A percentile compares a stretch with the other conserved stretches of the same genome.
phyloP scores from a whole-genome alignment of 2,888 invertebrate species.

The Teleogryllus oceanicus region DNA sequence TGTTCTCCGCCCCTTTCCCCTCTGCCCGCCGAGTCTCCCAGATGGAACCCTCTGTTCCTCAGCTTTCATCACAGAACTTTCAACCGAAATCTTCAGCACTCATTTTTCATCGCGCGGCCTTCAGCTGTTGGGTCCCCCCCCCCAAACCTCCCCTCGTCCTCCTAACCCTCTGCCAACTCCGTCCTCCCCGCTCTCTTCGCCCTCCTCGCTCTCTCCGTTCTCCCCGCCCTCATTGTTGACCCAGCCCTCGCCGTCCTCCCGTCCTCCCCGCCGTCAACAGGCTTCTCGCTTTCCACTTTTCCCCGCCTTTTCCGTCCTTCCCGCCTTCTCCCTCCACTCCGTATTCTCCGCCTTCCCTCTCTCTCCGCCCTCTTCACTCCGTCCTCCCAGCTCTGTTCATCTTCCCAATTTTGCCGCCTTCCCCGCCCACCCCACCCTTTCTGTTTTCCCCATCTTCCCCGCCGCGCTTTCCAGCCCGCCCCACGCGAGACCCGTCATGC shows the following conservation, averaged over 20 bases:
- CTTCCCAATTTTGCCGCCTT: background rate
- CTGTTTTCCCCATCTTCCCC: background rate
- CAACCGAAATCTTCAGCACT: background rate
- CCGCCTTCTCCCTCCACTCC: background rate
- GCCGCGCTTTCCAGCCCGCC: background rate
- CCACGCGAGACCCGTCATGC: background rate
- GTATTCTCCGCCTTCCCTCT: background rate
- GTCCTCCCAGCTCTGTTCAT: background rate
- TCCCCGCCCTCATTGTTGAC: background rate
- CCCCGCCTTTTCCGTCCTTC: background rate
- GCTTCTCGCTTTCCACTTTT: background rate
- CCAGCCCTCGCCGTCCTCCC: background rate
- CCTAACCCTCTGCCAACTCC: background rate
- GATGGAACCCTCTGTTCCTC: background rate
- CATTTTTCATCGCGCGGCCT: background rate
- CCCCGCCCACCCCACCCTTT: background rate
- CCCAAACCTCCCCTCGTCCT: no score
- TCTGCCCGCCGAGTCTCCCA: background rate
- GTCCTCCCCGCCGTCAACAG: background rate
- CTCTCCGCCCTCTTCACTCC: background rate
- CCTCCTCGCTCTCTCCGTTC: background rate
- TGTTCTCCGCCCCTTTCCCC: background rate
- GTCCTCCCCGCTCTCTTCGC: background rate
- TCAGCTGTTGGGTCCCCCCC: slow-evolving; percentile 10
- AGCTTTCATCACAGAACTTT: background rate